Evolutionary conservation across 2,113 vertebrate genomes (phyloP), one percentile per base, ranked within the genome.

Genomic region (Sylvia atricapilla): DNA sequence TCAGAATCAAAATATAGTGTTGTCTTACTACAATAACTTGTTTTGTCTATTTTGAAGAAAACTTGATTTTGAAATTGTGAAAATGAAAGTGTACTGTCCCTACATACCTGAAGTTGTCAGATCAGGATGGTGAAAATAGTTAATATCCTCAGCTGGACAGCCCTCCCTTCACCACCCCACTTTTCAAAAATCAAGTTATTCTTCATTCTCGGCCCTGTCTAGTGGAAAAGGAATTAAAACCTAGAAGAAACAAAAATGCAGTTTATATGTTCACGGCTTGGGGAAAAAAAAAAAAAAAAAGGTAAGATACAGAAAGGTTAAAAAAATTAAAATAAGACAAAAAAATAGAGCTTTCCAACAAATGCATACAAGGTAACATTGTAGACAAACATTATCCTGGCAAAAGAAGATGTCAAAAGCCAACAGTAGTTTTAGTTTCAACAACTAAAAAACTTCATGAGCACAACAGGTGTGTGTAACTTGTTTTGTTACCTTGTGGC

Each of bases 211-310:
- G 63, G 25, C 49, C 87, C 24, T 68, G 69, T 14, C 13, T 82
- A 17, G 35, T 35, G 49, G 74, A 75, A 73, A 80, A 90, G 15
- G 85, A 83, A 43, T 11, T 59, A 84, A n/a, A 88, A 15, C 47
- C 69, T 56, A 16, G 14, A 87, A 91, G 15, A 78, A 78, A 18
- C 2, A 21, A 11, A 90, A 92, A 11, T 35, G 23, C 49, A 60
- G 4, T 11, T 47, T 72, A 39, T 33, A 81, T 69, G 24, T 55
- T 64, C 35, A 44, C 8, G 44, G 8, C 7, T 2, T 53, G 44
- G 15, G 22, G 1, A 0, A 1, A 49, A 0, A 1, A 3, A 33
- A 46, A 73, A 49, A 30, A 24, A 20, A 20, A 22, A 44, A 37
- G 6, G 7, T 75, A 1, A 31, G 10, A 24, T 23, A 55, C 67